A percentile compares a stretch with the other conserved stretches of the same genome.
Conservation (phyloP, 2,113 vertebrate genomes). For the Loxodonta africana region DNA sequence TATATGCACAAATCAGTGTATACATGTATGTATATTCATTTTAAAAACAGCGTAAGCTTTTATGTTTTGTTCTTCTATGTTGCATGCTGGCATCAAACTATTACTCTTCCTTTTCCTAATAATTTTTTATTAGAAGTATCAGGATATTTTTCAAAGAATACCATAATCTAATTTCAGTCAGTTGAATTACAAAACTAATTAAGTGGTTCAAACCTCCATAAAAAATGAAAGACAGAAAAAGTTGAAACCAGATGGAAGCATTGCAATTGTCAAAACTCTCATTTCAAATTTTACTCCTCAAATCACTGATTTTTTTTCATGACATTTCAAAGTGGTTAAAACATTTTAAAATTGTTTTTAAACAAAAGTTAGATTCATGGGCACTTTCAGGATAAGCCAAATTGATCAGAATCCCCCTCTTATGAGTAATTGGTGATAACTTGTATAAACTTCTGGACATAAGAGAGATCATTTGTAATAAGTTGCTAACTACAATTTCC, state of each 20-base stretch:
- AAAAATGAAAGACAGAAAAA: slow-evolving; percentile 59
- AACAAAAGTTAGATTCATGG: not conserved
- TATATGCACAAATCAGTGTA: no score
- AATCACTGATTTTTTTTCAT: not conserved
- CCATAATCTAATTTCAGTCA: slow-evolving; percentile 76
- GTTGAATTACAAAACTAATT: slow-evolving; percentile 83
- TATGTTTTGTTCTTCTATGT: slow-evolving; percentile 66
- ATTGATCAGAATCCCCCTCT: not conserved
- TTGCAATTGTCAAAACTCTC: not conserved
- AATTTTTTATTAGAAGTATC: slow-evolving; percentile 61
- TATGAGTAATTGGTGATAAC: not conserved
- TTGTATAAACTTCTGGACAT: not conserved
- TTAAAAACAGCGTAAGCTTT: not conserved
- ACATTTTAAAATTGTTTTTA: not conserved
- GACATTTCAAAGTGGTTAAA: not conserved
- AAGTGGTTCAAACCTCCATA: slow-evolving; percentile 51
- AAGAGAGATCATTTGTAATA: not conserved
- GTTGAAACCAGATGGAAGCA: slow-evolving; percentile 18
- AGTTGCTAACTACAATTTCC: no score
- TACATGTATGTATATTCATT: no score
- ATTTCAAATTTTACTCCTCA: not conserved
- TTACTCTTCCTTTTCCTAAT: slow-evolving; percentile 33
- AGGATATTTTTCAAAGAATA: slow-evolving; percentile 65
- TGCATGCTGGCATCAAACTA: slow-evolving; percentile 64
- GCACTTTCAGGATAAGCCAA: not conserved